phyloP scores from a whole-genome alignment of 1,140 invertebrate genomes.

The Bathynomus jamesi region DNA sequence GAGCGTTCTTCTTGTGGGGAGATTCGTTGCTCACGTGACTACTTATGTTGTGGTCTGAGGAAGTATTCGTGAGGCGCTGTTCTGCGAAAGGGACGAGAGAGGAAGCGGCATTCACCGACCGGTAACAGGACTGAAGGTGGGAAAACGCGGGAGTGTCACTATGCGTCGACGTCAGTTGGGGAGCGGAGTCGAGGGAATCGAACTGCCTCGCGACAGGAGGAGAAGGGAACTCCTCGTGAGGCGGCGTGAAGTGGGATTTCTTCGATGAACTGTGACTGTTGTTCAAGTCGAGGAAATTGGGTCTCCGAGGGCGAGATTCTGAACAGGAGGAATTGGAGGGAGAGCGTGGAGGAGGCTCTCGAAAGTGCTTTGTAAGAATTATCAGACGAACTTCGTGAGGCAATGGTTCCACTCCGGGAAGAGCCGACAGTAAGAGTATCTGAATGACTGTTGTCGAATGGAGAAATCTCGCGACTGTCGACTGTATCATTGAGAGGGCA shows the following conservation, averaged over 20 bases:
- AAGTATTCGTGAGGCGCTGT: constrained; percentile 25
- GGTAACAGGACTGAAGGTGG: constrained; percentile 26
- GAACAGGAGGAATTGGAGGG: constrained; percentile 16
- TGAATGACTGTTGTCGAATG: constrained; percentile 29
- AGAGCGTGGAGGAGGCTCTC: background rate
- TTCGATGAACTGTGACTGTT: constrained; percentile 32
- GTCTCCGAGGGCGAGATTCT: constrained; percentile 20
- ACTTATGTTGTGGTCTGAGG: constrained; percentile 41
- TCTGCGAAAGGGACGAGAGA: constrained; percentile 22
- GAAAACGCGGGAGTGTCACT: constrained; percentile 34
- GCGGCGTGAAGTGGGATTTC: constrained; percentile 36
- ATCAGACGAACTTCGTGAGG: constrained; percentile 13
- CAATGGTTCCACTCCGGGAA: constrained; percentile 17
- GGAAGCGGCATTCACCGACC: constrained; percentile 28
- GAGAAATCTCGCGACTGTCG: constrained; percentile 4
- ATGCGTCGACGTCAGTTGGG: constrained; percentile 27
- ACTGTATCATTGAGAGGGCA: background rate
- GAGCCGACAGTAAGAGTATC: constrained; percentile 34
- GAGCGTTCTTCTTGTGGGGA: constrained; percentile 46
- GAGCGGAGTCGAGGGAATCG: constrained; percentile 26
- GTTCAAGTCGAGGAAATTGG: constrained; percentile 41
- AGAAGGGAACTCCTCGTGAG: constrained; percentile 29
- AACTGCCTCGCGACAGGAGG: constrained; percentile 39
- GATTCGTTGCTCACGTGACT: constrained; percentile 39
- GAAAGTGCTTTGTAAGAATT: constrained; percentile 1